A percentile compares a stretch with the other conserved stretches of the same genome.
These are phyloP conservation scores for Siderastrea siderea DNA, from an alignment of 92 coral and sea anemone species.

Conservation along the genomic window DNA sequence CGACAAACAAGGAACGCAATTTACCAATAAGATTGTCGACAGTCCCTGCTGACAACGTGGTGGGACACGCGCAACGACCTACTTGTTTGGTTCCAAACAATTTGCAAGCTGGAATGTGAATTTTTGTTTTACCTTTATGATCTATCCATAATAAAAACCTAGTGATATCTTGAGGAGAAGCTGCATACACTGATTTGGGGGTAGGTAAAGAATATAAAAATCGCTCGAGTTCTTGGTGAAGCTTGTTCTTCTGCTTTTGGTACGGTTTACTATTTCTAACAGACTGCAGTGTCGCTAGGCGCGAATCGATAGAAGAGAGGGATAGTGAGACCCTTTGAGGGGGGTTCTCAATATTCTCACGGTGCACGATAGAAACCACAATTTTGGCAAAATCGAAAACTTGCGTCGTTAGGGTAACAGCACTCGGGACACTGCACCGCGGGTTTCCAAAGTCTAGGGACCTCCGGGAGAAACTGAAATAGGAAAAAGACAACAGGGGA, in stretches of 20 bases:
- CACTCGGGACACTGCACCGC: constrained; percentile 63
- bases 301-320: not conserved
- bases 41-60: constrained; percentile 72
- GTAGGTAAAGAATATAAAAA: constrained; percentile 56
- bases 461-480: constrained; percentile 31
- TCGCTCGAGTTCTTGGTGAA: constrained; percentile 50
- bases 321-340: not conserved
- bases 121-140: constrained; percentile 44
- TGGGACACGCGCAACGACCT: constrained; percentile 60
- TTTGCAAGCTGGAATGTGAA: constrained; percentile 37
- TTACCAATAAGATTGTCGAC: constrained; percentile 64
- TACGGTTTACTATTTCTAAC: constrained; percentile 53
- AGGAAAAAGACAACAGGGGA: not conserved
- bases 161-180: constrained; percentile 58
- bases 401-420: constrained; percentile 59
- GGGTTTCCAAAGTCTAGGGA: constrained; percentile 64
- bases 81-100: constrained; percentile 23
- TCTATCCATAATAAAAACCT: constrained; percentile 75
- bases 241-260: constrained; percentile 50
- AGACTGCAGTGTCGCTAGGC: not conserved
- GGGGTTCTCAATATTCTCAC: constrained; percentile 9
- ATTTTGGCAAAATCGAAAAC: constrained; percentile 59
- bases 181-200: constrained; percentile 57
- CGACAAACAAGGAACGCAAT: constrained; percentile 46
- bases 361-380: constrained; percentile 59